Base-by-base conservation (phyloP, 2,888 invertebrate genomes). In the Drosophila nr. perissopoda region DNA sequence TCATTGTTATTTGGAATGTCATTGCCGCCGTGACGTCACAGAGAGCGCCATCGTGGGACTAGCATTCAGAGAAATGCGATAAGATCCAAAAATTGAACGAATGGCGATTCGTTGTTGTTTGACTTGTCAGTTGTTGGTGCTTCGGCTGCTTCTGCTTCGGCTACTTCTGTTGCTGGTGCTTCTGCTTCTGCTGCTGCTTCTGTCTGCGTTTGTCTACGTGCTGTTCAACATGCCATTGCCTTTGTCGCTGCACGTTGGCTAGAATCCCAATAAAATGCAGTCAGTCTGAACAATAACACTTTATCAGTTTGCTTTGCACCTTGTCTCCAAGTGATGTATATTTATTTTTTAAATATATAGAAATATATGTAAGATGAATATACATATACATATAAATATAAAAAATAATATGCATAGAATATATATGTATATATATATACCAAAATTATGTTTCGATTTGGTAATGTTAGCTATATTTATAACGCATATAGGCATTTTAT, bases 131-230 rank as follows among this genome's bases (percentile, higher is more conserved):
- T 63, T 71, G 42, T 68, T 68, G 46, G 48, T 62, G 56, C 38
- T 63, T 46, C 25, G 38, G 29, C 48, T 38, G 66, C 56, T 60
- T 27, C 53, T 16, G 18, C 46, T 46, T 42, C 57, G 61, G 36
- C 46, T 60, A 1, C 13, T 46, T 21, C 63, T 27, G 63, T 56
- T 59, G 42, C 11, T 42, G 40, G 10, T 38, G 38, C n/a, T 42
- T 5, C n/a, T n/a, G 40, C 63, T 62, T 60, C n/a, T 2, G 38
- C 4, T 40, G 2, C n/a, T n/a, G 48, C 67, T 62, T 64, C 40
- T 62, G 69, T 66, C 59, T 78, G 69, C 64, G 51, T 29, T 79
- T 80, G 79, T 64, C 70, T 79, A 79, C 79, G 79, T 79, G 79
- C 79, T 58, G 33, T 54, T 52, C 34, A 54, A 72, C 79, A 79